Evolutionary conservation across 2,113 vertebrate genomes (phyloP).

Genomic region (Agelaius phoeniceus): DNA sequence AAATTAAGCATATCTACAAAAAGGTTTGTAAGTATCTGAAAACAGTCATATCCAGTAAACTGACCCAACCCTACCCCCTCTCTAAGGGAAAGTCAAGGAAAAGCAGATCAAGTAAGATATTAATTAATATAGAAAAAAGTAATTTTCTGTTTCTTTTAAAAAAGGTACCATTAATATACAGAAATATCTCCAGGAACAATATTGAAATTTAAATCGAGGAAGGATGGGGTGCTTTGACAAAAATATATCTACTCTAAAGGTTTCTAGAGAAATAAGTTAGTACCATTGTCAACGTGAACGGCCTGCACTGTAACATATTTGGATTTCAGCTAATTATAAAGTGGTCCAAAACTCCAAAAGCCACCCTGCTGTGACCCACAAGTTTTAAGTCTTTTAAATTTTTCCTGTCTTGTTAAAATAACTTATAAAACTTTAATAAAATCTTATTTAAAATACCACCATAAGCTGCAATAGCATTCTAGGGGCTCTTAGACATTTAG

Average conservation of each 20-base stretch:
- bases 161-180: constrained; percentile 85
- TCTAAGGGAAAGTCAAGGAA: constrained; percentile 82
- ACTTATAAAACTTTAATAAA: constrained; percentile 80
- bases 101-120: constrained; percentile 83
- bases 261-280: constrained; percentile 77
- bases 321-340: constrained; percentile 81
- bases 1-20: constrained; percentile 89
- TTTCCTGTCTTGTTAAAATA: constrained; percentile 66
- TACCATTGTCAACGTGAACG: constrained; percentile 82
- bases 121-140: constrained; percentile 84
- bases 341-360: constrained; percentile 78
- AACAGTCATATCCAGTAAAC: constrained; percentile 93
- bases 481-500: constrained; percentile 57
- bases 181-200: constrained; percentile 82
- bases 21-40: constrained; percentile 82
- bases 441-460: constrained; percentile 72
- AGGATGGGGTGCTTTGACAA: constrained; percentile 76
- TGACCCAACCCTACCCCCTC: constrained; percentile 77
- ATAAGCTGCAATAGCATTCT: constrained; percentile 51
- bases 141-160: constrained; percentile 79
- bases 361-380: constrained; percentile 70
- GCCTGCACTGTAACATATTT: constrained; percentile 77
- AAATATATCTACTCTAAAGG: constrained; percentile 80
- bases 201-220: constrained; percentile 79
- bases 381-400: constrained; percentile 62